Base-by-base conservation (phyloP, 35 echinoderm and acorn worm species). In the Apostichopus californicus region DNA sequence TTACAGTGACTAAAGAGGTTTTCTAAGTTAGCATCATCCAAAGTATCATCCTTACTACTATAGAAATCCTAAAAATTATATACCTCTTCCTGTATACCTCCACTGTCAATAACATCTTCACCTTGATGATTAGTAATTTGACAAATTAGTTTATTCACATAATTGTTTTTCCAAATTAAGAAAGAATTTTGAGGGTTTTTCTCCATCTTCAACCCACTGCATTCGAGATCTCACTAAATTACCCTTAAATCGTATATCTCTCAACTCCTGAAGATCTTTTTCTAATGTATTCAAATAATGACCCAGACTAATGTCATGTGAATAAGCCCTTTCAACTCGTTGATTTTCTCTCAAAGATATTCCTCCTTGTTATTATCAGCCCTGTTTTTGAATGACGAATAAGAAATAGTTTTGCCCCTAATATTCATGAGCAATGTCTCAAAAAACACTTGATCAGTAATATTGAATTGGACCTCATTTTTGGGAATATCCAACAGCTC, bases 201-300 rank as follows among this genome's bases (percentile, higher is more conserved):
- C n/a, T n/a, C n/a, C n/a, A n/a, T n/a, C n/a, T n/a, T n/a, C n/a
- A n/a, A n/a, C n/a, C n/a, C n/a, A n/a, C n/a, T n/a, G n/a, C n/a
- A n/a, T n/a, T n/a, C n/a, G n/a, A n/a, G n/a, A n/a, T n/a, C n/a
- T n/a, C n/a, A n/a, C n/a, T n/a, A n/a, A n/a, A n/a, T n/a, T n/a
- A n/a, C n/a, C n/a, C n/a, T n/a, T n/a, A n/a, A n/a, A n/a, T n/a
- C n/a, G n/a, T n/a, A n/a, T n/a, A n/a, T n/a, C n/a, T n/a, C n/a
- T n/a, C n/a, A n/a, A 81, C 8, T 81, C 79, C 8, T 81, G 79
- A 81, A 81, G 25, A 6, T 81, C 79, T 81, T 81, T 81, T 28
- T 54, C 25, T 52, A 81, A 81, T 21, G 79, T 52, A 28, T 81
- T 11, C 24, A 9, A 81, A 9, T 81, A 54, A 14, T 81, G 22